Evolutionary conservation across 2,888 invertebrate genomes (phyloP).

Genomic region (Philereme transversata): DNA sequence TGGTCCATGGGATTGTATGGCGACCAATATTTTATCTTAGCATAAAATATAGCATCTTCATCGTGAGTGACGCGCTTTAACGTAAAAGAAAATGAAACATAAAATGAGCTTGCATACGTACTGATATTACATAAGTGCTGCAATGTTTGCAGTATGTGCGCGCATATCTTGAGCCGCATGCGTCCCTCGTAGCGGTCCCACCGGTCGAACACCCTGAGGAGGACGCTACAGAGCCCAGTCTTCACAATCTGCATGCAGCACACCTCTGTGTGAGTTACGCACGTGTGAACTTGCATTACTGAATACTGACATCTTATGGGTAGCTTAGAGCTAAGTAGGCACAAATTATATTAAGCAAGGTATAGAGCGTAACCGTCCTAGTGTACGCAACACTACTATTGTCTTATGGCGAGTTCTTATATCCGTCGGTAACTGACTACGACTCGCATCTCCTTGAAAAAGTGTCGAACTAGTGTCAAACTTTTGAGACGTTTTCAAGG

Average conservation of each 20-base stretch:
- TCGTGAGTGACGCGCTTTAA: too few relatives aligned
- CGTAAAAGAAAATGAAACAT: too few relatives aligned
- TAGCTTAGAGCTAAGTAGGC: neutral
- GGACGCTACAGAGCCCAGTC: constrained; percentile 82
- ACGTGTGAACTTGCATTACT: constrained; percentile 57
- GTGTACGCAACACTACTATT: too few relatives aligned
- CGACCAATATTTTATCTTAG: too few relatives aligned
- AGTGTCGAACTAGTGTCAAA: too few relatives aligned
- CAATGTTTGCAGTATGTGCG: constrained; percentile 83
- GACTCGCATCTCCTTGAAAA: too few relatives aligned
- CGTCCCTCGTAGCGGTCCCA: constrained; percentile 87
- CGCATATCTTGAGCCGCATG: constrained; percentile 85
- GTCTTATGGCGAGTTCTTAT: too few relatives aligned
- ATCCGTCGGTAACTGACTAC: too few relatives aligned
- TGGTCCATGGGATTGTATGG: too few relatives aligned
- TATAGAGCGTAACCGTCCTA: neutral
- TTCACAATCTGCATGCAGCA: constrained; percentile 87
- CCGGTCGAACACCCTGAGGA: constrained; percentile 85
- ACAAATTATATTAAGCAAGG: constrained; percentile 1
- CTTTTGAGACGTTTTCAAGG: too few relatives aligned
- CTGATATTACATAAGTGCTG: constrained; percentile 86
- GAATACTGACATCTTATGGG: constrained; percentile 2
- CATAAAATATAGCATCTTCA: too few relatives aligned
- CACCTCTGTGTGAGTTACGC: constrained; percentile 82
- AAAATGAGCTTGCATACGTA: constrained; percentile 61